Conservation (phyloP, 2,888 invertebrate species). For the Notocelia uddmanniana region DNA sequence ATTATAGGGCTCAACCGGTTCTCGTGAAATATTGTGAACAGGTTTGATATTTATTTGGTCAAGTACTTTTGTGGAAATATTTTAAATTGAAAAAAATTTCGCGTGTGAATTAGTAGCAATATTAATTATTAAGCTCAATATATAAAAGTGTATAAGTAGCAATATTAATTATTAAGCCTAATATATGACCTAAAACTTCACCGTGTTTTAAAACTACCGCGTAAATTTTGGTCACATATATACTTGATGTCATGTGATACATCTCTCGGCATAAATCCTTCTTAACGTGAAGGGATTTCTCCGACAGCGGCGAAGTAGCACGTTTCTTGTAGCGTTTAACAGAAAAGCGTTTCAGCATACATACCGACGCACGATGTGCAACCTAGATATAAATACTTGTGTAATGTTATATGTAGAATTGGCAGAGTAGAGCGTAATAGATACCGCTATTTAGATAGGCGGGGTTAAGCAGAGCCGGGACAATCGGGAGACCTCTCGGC, state of each 20-base stretch:
- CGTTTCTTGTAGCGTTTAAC: conserved; percentile 26
- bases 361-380: conserved; percentile 1
- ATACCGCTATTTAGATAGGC: conserved; percentile 27
- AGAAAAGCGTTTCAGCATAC: conserved; percentile 25
- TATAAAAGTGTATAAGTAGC: neutral
- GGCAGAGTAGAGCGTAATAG: conserved; percentile 21
- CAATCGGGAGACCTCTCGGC: conserved; percentile 63
- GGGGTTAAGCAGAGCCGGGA: conserved; percentile 45
- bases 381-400: neutral
- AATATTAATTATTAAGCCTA: neutral
- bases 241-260: conserved; percentile 19
- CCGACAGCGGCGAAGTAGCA: conserved; percentile 22
- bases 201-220: conserved; percentile 13
- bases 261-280: conserved; percentile 18
- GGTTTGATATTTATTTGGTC: too few relatives aligned
- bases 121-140: neutral
- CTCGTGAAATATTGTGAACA: too few relatives aligned
- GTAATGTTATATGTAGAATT: neutral
- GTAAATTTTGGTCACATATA: conserved; percentile 13
- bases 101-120: too few relatives aligned
- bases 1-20: too few relatives aligned
- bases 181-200: conserved; percentile 8
- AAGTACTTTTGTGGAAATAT: too few relatives aligned
- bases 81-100: too few relatives aligned
- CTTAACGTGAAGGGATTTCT: conserved; percentile 17